phyloP scores from a whole-genome alignment of 1,140 invertebrate genomes.

The Pseudomyrmex gracilis region DNA sequence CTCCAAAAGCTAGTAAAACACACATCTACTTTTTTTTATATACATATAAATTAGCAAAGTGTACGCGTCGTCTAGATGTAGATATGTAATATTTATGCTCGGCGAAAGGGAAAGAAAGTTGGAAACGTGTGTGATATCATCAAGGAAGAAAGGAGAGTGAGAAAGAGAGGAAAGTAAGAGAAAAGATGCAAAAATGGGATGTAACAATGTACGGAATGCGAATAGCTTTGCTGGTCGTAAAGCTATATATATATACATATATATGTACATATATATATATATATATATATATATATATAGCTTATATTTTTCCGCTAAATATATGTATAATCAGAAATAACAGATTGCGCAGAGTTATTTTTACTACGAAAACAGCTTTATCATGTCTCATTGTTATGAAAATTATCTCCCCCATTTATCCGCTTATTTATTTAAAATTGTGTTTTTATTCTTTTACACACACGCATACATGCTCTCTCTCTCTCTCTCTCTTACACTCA shows the following conservation, averaged over 20 bases:
- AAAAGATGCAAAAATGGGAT: background rate
- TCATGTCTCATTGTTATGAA: background rate
- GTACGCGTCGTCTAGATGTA: constrained; percentile 37
- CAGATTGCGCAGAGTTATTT: constrained; percentile 1
- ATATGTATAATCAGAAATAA: background rate
- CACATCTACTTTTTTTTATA: constrained; percentile 42
- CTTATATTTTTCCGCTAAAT: background rate
- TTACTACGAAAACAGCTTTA: background rate
- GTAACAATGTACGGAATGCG: background rate
- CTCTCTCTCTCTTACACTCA: too few species aligned
- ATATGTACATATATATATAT: background rate
- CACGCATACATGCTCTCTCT: background rate
- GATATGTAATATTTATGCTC: constrained; percentile 47
- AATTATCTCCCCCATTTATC: background rate
- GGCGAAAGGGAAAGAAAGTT: background rate
- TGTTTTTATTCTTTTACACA: background rate
- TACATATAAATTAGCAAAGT: constrained; percentile 41
- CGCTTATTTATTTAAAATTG: constrained; percentile 8
- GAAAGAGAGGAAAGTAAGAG: background rate
- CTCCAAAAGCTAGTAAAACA: constrained; percentile 60
- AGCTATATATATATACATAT: background rate
- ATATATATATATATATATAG: background rate
- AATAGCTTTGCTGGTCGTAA: constrained; percentile 32
- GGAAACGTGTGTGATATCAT: constrained; percentile 20
- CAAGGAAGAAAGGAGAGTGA: background rate